Conservation (phyloP, 2,113 vertebrate genomes). For the Hemiscyllium ocellatum region DNA sequence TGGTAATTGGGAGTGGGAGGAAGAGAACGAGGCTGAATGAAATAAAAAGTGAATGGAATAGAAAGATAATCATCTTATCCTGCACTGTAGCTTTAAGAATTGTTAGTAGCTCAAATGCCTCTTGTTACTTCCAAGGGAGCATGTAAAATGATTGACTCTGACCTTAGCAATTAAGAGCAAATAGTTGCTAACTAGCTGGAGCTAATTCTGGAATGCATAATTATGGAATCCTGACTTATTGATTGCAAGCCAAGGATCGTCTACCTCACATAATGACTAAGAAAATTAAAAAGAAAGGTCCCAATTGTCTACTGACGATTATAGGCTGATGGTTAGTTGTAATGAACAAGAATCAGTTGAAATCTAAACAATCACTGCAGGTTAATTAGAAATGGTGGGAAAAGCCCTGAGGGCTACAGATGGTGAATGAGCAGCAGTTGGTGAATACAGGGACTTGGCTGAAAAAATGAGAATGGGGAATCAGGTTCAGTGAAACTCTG, state of each 20-base stretch:
- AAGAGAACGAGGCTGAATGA: background rate
- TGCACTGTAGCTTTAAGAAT: background rate
- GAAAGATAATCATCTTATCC: background rate
- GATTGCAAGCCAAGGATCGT: background rate
- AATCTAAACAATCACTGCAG: background rate
- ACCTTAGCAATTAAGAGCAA: background rate
- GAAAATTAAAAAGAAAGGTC: background rate
- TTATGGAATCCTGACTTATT: background rate
- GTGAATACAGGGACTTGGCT: background rate
- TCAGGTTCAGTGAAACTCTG: background rate
- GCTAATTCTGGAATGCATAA: slow-evolving; percentile 1
- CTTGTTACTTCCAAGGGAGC: background rate
- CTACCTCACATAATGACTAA: background rate
- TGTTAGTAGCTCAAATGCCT: background rate
- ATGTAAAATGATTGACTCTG: background rate
- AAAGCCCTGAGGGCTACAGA: background rate
- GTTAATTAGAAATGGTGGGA: slow-evolving; percentile 21
- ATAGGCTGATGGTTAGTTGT: background rate
- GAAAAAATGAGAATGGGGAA: background rate
- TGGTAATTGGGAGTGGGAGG: background rate
- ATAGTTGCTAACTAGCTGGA: background rate
- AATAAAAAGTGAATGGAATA: background rate
- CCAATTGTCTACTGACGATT: background rate
- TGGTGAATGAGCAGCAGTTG: background rate
- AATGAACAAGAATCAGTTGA: slow-evolving; percentile 9